Evolutionary conservation across 2,797 vertebrate species (phyloP).

Genomic region (Eupleurogrammus muticus): DNA sequence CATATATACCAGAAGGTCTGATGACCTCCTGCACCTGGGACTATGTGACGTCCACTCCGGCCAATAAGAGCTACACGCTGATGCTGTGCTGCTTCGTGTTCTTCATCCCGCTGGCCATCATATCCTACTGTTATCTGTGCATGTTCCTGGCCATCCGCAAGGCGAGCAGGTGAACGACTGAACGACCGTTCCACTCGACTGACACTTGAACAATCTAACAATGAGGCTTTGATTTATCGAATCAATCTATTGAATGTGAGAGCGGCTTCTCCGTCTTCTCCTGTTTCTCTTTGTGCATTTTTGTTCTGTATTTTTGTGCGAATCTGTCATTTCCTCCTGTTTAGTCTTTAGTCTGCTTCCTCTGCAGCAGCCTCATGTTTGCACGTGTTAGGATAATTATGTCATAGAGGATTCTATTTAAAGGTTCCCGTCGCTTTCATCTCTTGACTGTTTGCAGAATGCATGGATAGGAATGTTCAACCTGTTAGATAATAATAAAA

Average conservation of each 20-base stretch:
- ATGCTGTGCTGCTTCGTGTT: conserved; percentile 88
- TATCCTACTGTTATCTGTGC: conserved; percentile 84
- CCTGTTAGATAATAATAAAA: too few relatives aligned
- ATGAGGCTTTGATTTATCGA: not conserved
- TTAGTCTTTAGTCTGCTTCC: not conserved
- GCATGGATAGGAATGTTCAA: not conserved
- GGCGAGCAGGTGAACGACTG: conserved; percentile 75
- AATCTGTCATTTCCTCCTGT: not conserved
- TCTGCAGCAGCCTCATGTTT: not conserved
- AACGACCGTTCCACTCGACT: not conserved
- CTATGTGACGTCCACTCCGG: conserved; percentile 81
- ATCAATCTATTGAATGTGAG: not conserved
- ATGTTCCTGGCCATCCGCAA: conserved; percentile 84
- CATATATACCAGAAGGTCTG: conserved; percentile 87
- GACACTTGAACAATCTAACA: not conserved
- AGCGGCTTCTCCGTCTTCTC: not conserved
- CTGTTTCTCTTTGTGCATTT: not conserved
- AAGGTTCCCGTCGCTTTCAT: too few relatives aligned
- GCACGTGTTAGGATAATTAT: not conserved
- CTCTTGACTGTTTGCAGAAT: too few relatives aligned
- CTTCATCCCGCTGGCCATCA: conserved; percentile 84
- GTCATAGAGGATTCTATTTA: too few relatives aligned
- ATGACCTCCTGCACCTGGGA: conserved; percentile 88
- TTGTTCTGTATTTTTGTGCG: not conserved
- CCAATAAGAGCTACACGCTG: conserved; percentile 85